Evolutionary conservation across 2,888 invertebrate genomes (phyloP).

Genomic region (Megastigmus dorsalis): DNA sequence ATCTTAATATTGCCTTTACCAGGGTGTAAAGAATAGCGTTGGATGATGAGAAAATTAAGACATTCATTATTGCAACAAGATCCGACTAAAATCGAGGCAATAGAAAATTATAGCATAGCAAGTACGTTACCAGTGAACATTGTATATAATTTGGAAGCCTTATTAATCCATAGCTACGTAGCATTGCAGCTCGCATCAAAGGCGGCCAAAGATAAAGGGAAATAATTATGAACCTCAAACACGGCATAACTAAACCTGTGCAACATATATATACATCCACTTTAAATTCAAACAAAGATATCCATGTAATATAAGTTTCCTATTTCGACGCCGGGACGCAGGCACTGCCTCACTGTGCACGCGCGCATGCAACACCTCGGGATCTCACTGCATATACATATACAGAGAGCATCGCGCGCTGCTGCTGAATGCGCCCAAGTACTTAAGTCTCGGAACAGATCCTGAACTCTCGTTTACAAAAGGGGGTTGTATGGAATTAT

Average conservation of each 20-base stretch:
- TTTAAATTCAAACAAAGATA: conserved; percentile 45
- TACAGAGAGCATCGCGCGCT: neutral
- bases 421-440: conserved; percentile 27
- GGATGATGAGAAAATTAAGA: neutral
- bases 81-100: neutral
- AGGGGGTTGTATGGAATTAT: neutral
- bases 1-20: neutral
- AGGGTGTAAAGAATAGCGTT: too few species aligned
- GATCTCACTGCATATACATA: conserved; percentile 2
- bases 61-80: neutral
- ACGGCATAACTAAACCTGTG: too few species aligned
- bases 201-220: conserved; percentile 4
- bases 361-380: conserved; percentile 20
- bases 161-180: conserved; percentile 11
- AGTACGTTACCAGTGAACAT: too few species aligned
- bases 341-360: too few species aligned
- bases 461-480: conserved; percentile 45
- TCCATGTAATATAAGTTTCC: conserved; percentile 17
- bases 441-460: conserved; percentile 41
- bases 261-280: neutral
- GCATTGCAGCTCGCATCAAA: neutral
- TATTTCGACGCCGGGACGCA: too few species aligned
- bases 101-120: conserved; percentile 24
- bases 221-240: conserved; percentile 47
- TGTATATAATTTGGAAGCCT: conserved; percentile 9